Evolutionary conservation across 2,888 invertebrate genomes (phyloP).

Genomic region (Melitaea athalia): DNA sequence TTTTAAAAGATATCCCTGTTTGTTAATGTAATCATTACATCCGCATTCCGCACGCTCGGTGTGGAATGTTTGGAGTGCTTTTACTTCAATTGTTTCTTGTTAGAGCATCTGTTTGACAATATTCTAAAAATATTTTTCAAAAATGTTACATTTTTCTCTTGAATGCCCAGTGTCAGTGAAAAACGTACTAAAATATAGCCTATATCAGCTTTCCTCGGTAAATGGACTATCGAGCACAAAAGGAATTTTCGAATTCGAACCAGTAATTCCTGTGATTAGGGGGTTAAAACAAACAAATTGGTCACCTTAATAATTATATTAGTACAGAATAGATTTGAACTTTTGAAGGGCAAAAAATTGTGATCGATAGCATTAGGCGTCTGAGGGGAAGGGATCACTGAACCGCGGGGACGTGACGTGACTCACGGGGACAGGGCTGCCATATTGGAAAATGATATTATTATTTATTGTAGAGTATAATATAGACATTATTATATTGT

Average conservation of each 20-base stretch:
- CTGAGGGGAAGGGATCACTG: constrained; percentile 52
- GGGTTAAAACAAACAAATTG: neutral
- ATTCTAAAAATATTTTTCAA: neutral
- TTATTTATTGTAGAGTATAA: neutral
- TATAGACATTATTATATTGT: neutral
- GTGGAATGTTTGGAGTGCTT: neutral
- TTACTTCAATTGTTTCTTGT: neutral
- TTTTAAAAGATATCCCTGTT: constrained; percentile 14
- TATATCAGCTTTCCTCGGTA: no score
- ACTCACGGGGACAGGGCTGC: constrained; percentile 41
- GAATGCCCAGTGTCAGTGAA: no score
- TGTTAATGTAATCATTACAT: neutral
- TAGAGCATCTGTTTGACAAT: neutral
- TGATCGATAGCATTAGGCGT: constrained; percentile 56
- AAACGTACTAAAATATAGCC: no score
- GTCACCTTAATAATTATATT: neutral
- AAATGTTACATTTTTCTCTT: no score
- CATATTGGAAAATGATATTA: constrained; percentile 3
- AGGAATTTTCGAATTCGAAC: no score
- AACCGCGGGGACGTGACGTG: constrained; percentile 52
- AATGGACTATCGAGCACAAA: no score
- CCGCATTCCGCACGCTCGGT: neutral
- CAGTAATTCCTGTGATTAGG: no score
- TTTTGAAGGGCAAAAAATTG: constrained; percentile 34
- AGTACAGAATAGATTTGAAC: neutral